Percentiles rank a stretch among this genome's conserved stretches.
Evolutionary conservation across 1,140 invertebrate species (phyloP).

Genomic region (Eupeodes corollae): DNA sequence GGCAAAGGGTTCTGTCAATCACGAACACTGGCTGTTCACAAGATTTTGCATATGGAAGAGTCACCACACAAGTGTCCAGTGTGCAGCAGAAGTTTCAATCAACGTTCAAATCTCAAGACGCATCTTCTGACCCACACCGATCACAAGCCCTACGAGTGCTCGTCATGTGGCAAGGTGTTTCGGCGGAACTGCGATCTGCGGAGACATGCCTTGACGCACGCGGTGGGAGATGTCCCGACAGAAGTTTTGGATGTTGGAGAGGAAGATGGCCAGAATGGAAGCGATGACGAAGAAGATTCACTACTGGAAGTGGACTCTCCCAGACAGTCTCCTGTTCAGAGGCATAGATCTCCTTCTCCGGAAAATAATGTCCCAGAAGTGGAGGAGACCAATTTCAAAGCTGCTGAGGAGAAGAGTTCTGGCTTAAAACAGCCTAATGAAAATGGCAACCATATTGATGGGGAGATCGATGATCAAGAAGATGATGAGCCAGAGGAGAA

Average conservation of each 20-base stretch:
- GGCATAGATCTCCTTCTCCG: constrained; percentile 39
- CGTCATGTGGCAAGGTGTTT: constrained; percentile 79
- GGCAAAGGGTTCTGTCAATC: constrained; percentile 95
- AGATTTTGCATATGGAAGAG: constrained; percentile 84
- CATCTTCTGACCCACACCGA: constrained; percentile 91
- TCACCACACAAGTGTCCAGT: constrained; percentile 86
- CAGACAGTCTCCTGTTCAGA: constrained; percentile 43
- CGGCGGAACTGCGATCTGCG: constrained; percentile 74
- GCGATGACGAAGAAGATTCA: constrained; percentile 47
- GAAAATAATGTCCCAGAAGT: constrained; percentile 16
- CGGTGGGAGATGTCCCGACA: constrained; percentile 65
- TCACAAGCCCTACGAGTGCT: constrained; percentile 88
- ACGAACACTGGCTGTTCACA: constrained; percentile 84
- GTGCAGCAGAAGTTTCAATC: constrained; percentile 79
- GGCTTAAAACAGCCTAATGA: not conserved
- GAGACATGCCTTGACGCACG: constrained; percentile 72
- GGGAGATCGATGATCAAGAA: constrained; percentile 15
- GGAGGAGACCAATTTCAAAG: not conserved
- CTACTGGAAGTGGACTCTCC: constrained; percentile 45
- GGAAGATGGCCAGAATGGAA: constrained; percentile 45
- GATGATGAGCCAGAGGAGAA: constrained; percentile 17
- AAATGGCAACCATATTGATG: constrained; percentile 10
- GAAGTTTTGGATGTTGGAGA: constrained; percentile 52
- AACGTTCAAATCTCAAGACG: constrained; percentile 84
- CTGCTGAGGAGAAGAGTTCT: not conserved